A percentile compares a stretch with the other conserved stretches of the same genome.
phyloP scores from a whole-genome alignment of 2,113 vertebrate genomes.

The Crotalus helleri region DNA sequence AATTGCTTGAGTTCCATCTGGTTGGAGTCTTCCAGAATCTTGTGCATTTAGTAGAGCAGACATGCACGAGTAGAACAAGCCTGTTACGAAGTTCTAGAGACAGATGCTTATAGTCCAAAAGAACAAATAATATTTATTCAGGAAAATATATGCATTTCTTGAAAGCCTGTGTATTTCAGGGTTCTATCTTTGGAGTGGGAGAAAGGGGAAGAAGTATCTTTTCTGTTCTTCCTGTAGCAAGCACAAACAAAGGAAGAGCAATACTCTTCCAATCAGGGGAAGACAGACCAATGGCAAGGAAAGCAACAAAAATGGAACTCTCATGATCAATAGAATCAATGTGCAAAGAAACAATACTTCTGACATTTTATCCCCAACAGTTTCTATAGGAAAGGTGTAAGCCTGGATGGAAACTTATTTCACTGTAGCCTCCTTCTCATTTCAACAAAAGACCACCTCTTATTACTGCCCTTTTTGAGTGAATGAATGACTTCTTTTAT shows the following conservation, averaged over 20 bases:
- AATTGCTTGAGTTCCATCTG: neutral
- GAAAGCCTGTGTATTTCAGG: neutral
- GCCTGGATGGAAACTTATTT: neutral
- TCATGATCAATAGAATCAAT: neutral
- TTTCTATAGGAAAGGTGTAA: neutral
- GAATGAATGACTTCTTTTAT: neutral
- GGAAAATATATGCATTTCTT: neutral
- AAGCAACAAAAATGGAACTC: neutral
- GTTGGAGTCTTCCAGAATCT: neutral
- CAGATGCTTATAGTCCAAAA: neutral
- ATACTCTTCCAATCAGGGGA: neutral
- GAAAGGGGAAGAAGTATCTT: neutral
- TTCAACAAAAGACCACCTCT: neutral
- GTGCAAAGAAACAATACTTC: neutral
- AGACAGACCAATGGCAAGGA: neutral
- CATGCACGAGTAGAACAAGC: neutral
- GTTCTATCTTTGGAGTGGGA: neutral
- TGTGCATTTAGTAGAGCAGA: neutral
- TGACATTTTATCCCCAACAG: neutral
- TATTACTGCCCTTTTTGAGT: conserved; percentile 4
- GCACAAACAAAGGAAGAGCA: neutral
- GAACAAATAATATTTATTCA: neutral
- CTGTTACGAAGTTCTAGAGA: neutral
- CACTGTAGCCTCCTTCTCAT: neutral
- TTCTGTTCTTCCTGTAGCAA: neutral